These are phyloP conservation scores for Hippocampus kuda DNA, from an alignment of 2,797 vertebrate species.

Conservation along the genomic window DNA sequence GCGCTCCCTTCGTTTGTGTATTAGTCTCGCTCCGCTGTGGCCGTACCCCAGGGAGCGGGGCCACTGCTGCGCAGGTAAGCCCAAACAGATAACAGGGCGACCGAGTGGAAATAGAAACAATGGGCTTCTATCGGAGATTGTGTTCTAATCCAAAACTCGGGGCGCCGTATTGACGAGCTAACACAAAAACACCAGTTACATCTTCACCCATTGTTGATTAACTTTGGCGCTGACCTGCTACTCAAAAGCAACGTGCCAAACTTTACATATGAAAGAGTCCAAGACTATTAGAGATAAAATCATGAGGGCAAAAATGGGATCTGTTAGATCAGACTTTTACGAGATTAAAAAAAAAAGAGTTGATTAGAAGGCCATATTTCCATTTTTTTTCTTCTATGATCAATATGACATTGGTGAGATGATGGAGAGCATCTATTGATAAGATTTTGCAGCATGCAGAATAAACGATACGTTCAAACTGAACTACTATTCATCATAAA, in stretches of 20 bases:
- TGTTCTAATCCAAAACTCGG: neutral
- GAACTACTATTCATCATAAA: neutral
- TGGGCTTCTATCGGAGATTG: conserved; percentile 37
- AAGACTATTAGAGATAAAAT: neutral
- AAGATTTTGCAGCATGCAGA: neutral
- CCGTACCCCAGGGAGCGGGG: conserved; percentile 49
- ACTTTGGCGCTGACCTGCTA: neutral
- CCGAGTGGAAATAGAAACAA: conserved; percentile 53
- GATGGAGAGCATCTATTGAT: neutral
- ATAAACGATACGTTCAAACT: neutral
- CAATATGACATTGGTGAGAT: neutral
- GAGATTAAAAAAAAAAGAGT: neutral
- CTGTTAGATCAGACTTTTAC: neutral
- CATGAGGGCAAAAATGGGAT: neutral
- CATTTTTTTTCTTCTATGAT: neutral
- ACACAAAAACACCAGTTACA: neutral
- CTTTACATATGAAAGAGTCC: neutral
- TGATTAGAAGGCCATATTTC: neutral
- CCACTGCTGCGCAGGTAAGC: conserved; percentile 59
- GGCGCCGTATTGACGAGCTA: neutral
- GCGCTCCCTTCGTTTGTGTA: conserved; percentile 60
- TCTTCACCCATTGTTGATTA: neutral
- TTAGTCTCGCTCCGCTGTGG: conserved; percentile 62
- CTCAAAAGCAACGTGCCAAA: neutral
- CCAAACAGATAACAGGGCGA: conserved; percentile 52